Evolutionary conservation across 2,797 vertebrate species (phyloP).

Genomic region (Myotis vivesi): DNA sequence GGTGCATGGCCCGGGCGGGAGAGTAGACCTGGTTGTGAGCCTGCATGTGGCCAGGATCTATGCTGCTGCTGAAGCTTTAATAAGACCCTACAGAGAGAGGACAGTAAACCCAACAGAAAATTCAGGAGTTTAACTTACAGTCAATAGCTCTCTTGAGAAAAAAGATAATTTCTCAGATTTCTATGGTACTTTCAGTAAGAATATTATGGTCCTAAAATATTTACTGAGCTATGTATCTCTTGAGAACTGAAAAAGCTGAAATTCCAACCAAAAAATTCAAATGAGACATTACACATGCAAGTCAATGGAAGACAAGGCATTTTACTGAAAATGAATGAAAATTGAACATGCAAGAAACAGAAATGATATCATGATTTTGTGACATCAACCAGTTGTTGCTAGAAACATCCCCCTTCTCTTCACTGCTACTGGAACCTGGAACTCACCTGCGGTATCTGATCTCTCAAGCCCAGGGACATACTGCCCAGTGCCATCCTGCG

Average conservation of each 20-base stretch:
- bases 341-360: neutral
- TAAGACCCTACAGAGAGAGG: neutral
- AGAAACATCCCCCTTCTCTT: neutral
- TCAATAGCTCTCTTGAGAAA: neutral
- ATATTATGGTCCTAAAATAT: neutral
- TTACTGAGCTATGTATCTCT: neutral
- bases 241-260: neutral
- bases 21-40: neutral
- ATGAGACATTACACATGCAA: neutral
- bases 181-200: neutral
- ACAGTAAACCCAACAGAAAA: neutral
- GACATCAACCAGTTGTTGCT: neutral
- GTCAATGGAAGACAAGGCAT: neutral
- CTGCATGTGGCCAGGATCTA: neutral
- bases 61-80: neutral
- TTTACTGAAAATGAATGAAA: constrained; percentile 6
- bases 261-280: constrained; percentile 3
- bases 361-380: neutral
- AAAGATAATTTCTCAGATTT: neutral
- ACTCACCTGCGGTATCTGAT: neutral
- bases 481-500: neutral
- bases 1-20: too few species aligned
- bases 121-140: neutral
- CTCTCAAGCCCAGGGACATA: neutral
- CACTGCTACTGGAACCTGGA: neutral